Evolutionary conservation across 2,113 vertebrate genomes (phyloP).

Genomic region (Corythornis madagascariensis): DNA sequence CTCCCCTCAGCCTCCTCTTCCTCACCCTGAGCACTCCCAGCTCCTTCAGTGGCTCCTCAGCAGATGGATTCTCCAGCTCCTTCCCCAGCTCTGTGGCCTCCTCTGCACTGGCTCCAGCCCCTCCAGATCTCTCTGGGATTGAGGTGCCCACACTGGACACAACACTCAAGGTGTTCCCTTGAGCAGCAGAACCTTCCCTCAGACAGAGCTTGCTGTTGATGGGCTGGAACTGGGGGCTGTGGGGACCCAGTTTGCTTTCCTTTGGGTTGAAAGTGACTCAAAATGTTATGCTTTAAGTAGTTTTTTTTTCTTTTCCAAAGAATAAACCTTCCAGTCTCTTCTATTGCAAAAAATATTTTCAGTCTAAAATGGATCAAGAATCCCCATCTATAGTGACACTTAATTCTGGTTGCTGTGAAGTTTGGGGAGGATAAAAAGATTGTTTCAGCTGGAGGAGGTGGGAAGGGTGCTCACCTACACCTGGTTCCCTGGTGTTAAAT

Average conservation of each 20-base stretch:
- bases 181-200: background rate
- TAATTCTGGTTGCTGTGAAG: background rate
- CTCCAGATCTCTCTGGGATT: too few relatives aligned
- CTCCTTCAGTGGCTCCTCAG: too few relatives aligned
- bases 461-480: background rate
- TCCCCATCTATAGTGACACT: background rate
- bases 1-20: too few relatives aligned
- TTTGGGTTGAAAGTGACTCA: background rate
- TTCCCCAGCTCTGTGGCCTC: too few relatives aligned
- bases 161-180: too few relatives aligned
- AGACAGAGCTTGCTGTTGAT: background rate
- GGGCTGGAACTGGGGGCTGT: background rate
- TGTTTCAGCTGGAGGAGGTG: background rate
- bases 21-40: too few relatives aligned
- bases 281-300: background rate
- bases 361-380: background rate
- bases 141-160: too few relatives aligned
- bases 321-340: background rate
- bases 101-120: too few relatives aligned
- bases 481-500: background rate
- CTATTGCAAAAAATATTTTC: background rate
- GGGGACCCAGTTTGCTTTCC: background rate
- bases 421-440: background rate
- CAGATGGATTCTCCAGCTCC: too few relatives aligned
- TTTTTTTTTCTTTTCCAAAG: rapidly evolving